A percentile compares a stretch with the other conserved stretches of the same genome.
These are phyloP conservation scores for Hofmannophila pseudospretella DNA, from an alignment of 2,888 invertebrate genomes.

Conservation along the genomic window DNA sequence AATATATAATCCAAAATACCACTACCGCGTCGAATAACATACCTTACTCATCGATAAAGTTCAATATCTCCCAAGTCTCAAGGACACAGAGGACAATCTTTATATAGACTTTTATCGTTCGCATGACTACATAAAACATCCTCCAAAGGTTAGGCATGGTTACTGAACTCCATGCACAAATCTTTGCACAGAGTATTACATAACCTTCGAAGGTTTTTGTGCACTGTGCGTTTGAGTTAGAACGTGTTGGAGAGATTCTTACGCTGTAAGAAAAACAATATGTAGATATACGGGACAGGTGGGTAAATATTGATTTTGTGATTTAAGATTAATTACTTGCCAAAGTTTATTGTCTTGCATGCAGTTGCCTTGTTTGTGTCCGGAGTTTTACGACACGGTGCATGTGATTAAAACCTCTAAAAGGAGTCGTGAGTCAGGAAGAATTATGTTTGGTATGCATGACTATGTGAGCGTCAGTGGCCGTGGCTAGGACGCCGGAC, in stretches of 20 bases:
- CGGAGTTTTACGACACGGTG: slow-evolving; percentile 6
- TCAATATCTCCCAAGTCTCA: slow-evolving; percentile 30
- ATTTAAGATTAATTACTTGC: slow-evolving; percentile 48
- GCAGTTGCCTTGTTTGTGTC: background rate
- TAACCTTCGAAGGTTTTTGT: background rate
- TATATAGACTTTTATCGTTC: slow-evolving; percentile 35
- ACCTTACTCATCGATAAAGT: no score
- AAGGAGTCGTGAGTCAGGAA: background rate
- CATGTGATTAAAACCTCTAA: slow-evolving; percentile 3
- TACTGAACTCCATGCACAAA: slow-evolving; percentile 12
- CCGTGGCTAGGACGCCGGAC: no score
- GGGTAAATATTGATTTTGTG: slow-evolving; percentile 44
- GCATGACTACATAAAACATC: slow-evolving; percentile 32
- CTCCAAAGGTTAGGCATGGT: slow-evolving; percentile 23
- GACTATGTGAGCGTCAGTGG: no score
- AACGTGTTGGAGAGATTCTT: slow-evolving; percentile 4
- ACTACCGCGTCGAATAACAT: no score
- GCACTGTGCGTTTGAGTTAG: background rate
- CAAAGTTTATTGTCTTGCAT: slow-evolving; percentile 38
- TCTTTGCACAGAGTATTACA: slow-evolving; percentile 10
- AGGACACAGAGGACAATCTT: slow-evolving; percentile 27
- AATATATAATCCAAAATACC: no score
- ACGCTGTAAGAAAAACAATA: slow-evolving; percentile 14
- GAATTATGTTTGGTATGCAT: no score
- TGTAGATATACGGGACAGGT: slow-evolving; percentile 1